These are phyloP conservation scores for Nineta flava DNA, from an alignment of 2,888 invertebrate genomes.

Conservation along the genomic window DNA sequence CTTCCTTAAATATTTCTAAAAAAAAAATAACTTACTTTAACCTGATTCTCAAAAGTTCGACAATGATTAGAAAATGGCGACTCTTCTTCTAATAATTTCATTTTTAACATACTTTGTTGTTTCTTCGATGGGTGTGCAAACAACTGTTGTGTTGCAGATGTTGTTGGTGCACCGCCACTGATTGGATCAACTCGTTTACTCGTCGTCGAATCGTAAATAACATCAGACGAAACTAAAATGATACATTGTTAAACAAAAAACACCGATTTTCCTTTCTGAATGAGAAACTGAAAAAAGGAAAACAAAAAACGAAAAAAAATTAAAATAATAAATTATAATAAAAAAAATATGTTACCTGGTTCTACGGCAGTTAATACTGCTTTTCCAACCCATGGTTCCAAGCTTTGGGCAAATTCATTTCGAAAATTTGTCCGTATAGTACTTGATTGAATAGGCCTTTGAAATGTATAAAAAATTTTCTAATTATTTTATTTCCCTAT, in stretches of 20 bases:
- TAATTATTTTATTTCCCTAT: too few species aligned
- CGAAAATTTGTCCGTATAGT: constrained; percentile 39
- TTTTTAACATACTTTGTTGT: constrained; percentile 25
- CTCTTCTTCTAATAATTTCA: constrained; percentile 31
- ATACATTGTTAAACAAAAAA: not conserved
- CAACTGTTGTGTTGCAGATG: not conserved
- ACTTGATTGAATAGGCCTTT: constrained; percentile 35
- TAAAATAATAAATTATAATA: not conserved
- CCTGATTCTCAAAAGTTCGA: constrained; percentile 38
- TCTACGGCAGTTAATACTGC: constrained; percentile 27
- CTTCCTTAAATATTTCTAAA: not conserved
- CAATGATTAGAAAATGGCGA: constrained; percentile 47
- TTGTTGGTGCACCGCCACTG: not conserved
- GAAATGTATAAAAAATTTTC: constrained; percentile 1
- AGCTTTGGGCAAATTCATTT: constrained; percentile 42
- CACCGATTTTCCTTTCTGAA: not conserved
- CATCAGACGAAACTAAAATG: not conserved
- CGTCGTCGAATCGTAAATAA: not conserved
- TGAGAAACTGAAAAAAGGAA: not conserved
- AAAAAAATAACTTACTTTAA: constrained; percentile 13
- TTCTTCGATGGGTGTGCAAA: constrained; percentile 23
- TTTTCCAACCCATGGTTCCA: constrained; percentile 42
- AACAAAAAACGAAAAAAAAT: not conserved
- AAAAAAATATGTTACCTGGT: constrained; percentile 11
- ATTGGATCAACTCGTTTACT: not conserved